Percentiles rank a stretch among this genome's conserved stretches.
Conservation (phyloP, 2,113 vertebrate genomes). For the Opisthocomus hoazin region DNA sequence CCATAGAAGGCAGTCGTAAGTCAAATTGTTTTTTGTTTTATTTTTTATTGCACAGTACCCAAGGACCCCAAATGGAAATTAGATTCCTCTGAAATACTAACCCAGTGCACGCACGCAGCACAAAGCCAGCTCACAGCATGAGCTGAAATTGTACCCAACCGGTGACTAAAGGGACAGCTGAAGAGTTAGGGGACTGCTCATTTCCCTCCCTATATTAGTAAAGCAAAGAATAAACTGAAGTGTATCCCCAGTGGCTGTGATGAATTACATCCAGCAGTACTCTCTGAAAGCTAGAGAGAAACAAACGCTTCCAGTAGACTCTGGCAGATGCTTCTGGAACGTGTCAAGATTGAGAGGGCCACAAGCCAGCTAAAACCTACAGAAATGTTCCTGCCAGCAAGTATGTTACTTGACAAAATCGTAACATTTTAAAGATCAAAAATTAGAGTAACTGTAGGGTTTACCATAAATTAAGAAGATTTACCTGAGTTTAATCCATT, state of each 20-base stretch:
- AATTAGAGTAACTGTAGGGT: neutral
- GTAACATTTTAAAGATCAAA: slow-evolving; percentile 10
- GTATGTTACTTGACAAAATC: neutral
- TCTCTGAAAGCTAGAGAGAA: neutral
- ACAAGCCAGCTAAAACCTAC: neutral
- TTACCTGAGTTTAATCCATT: slow-evolving; percentile 40
- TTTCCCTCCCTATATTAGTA: neutral
- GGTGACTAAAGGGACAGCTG: slow-evolving; percentile 5
- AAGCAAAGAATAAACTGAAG: neutral
- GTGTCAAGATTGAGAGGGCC: neutral
- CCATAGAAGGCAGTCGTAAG: neutral
- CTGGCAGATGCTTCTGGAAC: neutral
- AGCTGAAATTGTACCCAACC: neutral
- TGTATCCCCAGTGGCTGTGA: neutral
- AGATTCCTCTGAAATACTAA: neutral
- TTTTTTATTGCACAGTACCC: neutral
- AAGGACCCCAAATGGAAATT: neutral
- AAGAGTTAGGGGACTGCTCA: neutral
- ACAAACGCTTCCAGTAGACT: neutral
- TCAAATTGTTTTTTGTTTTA: neutral
- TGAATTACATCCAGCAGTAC: neutral
- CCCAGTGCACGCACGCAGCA: accelerated
- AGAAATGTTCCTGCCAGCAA: neutral
- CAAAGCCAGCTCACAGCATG: neutral
- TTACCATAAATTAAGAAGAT: slow-evolving; percentile 29